Base-by-base conservation (phyloP, 2,797 vertebrate species). In the Apogon talboti region DNA sequence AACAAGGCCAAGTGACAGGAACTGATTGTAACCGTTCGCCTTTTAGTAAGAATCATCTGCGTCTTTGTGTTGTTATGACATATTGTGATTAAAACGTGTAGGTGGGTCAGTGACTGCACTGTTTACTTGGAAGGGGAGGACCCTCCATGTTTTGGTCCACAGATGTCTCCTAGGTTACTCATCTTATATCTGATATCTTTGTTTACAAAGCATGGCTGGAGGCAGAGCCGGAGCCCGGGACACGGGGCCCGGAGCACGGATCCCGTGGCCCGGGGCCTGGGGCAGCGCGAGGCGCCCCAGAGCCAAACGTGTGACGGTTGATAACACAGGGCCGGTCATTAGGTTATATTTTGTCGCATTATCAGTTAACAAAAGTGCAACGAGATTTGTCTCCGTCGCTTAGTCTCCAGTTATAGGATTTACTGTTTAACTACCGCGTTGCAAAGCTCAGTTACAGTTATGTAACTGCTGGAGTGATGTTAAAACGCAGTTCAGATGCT, bases 121-220 rank as follows among this genome's bases (percentile, higher is more conserved):
- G 5, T 18, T 44, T 5, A 6, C 12, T 46, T 6, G 3, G 7
- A 3, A 47, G 11, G 0, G 1, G 33, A n/a, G 21, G 10, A 8
- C 37, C 2, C 7, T 38, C 12, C 2, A 21, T 71, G 54, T 82
- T 50, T 45, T n/a, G 21, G n/a, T 43, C 50, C 11, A 28, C 38
- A 52, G 19, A 67, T 76, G 51, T 61, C 64, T 59, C 67, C 61
- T 13, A 1, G 41, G 73, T 76, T 62, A 62, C 64, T 77, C 69
- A 64, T 69, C 28, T 16, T 64, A 37, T 54, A 74, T 78, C 54
- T 63, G 83, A 85, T 89, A 78, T 69, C 68, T 91, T 87, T 91
- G 90, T 91, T 93, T 89, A 91, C 91, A 84, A 81, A 82, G 67
- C 75, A n/a, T 47, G 46, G 67, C 48, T 46, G 38, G 44, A 40